A percentile compares a stretch with the other conserved stretches of the same genome.
phyloP scores from a whole-genome alignment of 2,888 invertebrate species.

The Herminia tarsipennalis region DNA sequence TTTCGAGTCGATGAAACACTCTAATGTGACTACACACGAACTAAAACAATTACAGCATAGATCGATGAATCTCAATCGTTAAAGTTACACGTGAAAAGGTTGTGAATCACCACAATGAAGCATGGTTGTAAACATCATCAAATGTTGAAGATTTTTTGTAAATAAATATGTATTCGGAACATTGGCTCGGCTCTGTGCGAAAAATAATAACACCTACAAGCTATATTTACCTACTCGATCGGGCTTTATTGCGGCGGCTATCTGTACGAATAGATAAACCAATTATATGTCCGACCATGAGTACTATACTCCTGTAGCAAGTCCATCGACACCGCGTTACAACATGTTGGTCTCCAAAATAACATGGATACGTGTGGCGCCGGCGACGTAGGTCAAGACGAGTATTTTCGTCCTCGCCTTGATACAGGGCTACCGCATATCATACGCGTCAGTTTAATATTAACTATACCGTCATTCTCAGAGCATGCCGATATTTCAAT shows the following conservation, averaged over 20 bases:
- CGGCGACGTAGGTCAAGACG: conserved; percentile 79
- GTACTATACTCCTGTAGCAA: conserved; percentile 38
- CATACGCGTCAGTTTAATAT: conserved; percentile 76
- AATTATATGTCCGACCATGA: conserved; percentile 6
- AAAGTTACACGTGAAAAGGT: too few relatives aligned
- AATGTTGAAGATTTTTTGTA: too few relatives aligned
- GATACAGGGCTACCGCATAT: conserved; percentile 82
- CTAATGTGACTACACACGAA: too few relatives aligned
- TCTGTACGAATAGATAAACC: conserved; percentile 8
- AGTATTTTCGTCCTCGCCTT: conserved; percentile 82
- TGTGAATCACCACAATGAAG: too few relatives aligned
- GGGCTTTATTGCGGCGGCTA: background rate
- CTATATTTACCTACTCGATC: too few relatives aligned
- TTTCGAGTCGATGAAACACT: too few relatives aligned
- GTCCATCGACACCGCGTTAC: conserved; percentile 62
- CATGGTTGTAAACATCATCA: too few relatives aligned
- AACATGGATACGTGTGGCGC: conserved; percentile 62
- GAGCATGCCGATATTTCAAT: conserved; percentile 46
- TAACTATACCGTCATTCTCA: conserved; percentile 76
- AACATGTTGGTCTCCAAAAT: conserved; percentile 64
- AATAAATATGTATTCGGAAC: too few relatives aligned
- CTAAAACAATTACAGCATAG: too few relatives aligned
- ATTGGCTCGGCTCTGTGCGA: too few relatives aligned
- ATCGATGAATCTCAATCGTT: too few relatives aligned
- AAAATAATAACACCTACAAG: too few relatives aligned